Base-by-base conservation (phyloP, 2,113 vertebrate species). In the Microtus richardsoni region DNA sequence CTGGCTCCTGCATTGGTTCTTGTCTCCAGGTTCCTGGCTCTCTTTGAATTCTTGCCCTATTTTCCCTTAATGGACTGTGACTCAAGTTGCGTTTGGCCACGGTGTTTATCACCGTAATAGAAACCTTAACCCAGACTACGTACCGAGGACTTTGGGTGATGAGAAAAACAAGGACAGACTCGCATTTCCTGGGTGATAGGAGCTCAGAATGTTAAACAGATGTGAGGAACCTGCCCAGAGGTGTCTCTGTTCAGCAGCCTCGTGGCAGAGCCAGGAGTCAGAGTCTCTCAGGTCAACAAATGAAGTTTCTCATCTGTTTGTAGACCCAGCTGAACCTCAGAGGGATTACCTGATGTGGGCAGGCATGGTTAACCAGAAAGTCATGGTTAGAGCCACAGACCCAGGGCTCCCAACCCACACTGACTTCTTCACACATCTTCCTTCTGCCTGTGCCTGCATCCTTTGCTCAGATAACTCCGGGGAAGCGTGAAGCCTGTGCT, bases 201-300 rank as follows among this genome's bases (percentile, higher is more conserved):
- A 12, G 26, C 71, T n/a, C 36, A 54, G 21, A 47, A n/a, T 28
- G 26, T 30, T 21, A 21, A 36, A 10, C 4, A 16, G 44, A 33
- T 0, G 22, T 24, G 3, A 0, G 41, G 7, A 49, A 14, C 11
- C n/a, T 0, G 0, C 36, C 5, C 54, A 36, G 36, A 44, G 44
- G 26, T 28, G 41, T 58, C 9, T 33, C 4, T 16, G 13, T 7
- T 33, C 26, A 7, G n/a, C n/a, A 3, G 54, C 28, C 44, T 74
- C 4, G 0, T 0, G 17, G 24, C 49, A 7, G 44, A 5, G 2
- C 3, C 21, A 33, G 79, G 36, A n/a, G 26, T 11, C 91, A 30
- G 26, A 12, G 62, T 28, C 62, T n/a, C 28, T 70, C 8, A 4
- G 36, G 33, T 4, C n/a, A 33, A 4, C 0, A 0, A 17, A 60